phyloP scores from a whole-genome alignment of 2,888 invertebrate species.

The Sminthurides aquaticus region DNA sequence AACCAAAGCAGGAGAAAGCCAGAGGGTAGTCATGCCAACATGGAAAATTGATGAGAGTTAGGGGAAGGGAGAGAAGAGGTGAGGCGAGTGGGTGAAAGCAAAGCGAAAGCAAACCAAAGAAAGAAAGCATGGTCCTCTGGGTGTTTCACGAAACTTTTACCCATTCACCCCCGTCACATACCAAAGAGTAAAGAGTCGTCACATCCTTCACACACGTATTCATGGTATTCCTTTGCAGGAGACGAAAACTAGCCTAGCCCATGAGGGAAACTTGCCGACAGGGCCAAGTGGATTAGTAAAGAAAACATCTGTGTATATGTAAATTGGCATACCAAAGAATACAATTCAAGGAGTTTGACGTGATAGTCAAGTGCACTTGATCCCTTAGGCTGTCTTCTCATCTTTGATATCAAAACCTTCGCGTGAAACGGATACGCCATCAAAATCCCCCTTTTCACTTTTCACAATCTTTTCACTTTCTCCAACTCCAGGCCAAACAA shows the following conservation, averaged over 20 bases:
- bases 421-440: background rate
- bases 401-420: too few relatives aligned
- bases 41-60: background rate
- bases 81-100: too few relatives aligned
- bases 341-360: background rate
- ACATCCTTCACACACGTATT: too few relatives aligned
- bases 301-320: background rate
- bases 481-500: too few relatives aligned
- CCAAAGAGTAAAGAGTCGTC: background rate
- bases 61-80: background rate
- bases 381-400: background rate
- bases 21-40: background rate
- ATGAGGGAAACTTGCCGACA: too few relatives aligned
- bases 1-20: background rate
- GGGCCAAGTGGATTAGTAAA: background rate
- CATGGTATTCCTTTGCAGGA: too few relatives aligned
- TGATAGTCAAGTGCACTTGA: background rate
- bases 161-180: background rate
- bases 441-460: too few relatives aligned
- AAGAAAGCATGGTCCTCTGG: background rate
- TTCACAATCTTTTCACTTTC: too few relatives aligned
- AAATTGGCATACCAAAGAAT: background rate
- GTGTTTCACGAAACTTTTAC: background rate
- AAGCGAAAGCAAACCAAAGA: too few relatives aligned
- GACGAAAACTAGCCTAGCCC: too few relatives aligned